Percentiles rank a stretch among this genome's conserved stretches.
These are phyloP conservation scores for Silurus meridionalis DNA, from an alignment of 2,113 vertebrate genomes.

Conservation along the genomic window DNA sequence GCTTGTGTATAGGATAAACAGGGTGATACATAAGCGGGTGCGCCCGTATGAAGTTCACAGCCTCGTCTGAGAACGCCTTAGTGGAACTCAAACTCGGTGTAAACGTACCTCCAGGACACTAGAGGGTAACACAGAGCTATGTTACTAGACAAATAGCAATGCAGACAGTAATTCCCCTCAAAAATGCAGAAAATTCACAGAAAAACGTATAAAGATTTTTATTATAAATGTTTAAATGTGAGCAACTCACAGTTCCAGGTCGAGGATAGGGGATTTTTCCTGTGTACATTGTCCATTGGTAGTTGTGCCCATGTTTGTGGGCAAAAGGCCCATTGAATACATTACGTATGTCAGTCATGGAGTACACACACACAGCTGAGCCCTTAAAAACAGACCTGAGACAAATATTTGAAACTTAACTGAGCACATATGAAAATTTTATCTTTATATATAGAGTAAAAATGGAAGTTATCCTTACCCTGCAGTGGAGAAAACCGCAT, in stretches of 20 bases:
- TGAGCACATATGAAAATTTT: neutral
- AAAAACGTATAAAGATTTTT: neutral
- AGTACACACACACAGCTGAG: conserved; percentile 82
- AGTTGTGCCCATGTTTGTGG: conserved; percentile 82
- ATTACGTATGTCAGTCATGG: conserved; percentile 81
- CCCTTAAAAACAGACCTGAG: conserved; percentile 82
- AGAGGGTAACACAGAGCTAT: conserved; percentile 3
- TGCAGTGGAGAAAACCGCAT: conserved; percentile 79
- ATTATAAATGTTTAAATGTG: neutral
- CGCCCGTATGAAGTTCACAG: conserved; percentile 78
- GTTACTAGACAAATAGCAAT: neutral
- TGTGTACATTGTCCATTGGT: conserved; percentile 81
- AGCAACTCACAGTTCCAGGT: conserved; percentile 76
- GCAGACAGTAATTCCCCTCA: neutral
- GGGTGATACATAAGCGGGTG: conserved; percentile 82
- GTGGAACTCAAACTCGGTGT: conserved; percentile 77
- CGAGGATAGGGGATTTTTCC: conserved; percentile 84
- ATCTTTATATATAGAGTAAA: neutral
- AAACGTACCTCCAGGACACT: conserved; percentile 84
- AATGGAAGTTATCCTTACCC: conserved; percentile 63
- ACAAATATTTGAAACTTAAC: neutral
- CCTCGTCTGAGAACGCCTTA: conserved; percentile 80
- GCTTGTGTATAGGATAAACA: conserved; percentile 80
- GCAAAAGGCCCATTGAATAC: conserved; percentile 85
- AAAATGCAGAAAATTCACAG: neutral